These are phyloP conservation scores for Oryzias dopingdopingensis DNA, from an alignment of 2,797 vertebrate genomes.

Conservation along the genomic window DNA sequence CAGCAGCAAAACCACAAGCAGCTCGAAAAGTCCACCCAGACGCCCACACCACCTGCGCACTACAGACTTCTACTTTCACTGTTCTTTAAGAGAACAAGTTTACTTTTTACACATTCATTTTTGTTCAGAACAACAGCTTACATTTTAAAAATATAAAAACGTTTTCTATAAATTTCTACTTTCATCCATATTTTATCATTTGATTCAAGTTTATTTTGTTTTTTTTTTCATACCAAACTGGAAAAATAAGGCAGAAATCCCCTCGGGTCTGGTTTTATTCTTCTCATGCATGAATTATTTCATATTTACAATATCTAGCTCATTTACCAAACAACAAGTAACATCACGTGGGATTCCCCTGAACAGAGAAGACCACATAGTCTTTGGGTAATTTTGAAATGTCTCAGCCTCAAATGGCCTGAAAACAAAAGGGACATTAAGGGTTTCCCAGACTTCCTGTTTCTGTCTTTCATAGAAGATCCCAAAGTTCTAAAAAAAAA, in stretches of 20 bases:
- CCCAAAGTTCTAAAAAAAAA: too few relatives aligned
- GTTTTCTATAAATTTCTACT: too few relatives aligned
- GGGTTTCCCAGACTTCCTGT: conserved; percentile 7
- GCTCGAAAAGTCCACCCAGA: conserved; percentile 37
- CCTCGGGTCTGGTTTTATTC: too few relatives aligned
- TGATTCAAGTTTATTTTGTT: too few relatives aligned
- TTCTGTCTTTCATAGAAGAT: too few relatives aligned
- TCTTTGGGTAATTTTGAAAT: conserved; percentile 7
- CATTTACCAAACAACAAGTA: conserved; percentile 20
- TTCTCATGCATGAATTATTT: not conserved
- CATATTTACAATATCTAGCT: too few relatives aligned
- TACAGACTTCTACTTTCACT: conserved; percentile 33
- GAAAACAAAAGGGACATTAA: conserved; percentile 7
- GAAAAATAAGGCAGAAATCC: too few relatives aligned
- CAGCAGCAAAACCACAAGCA: conserved; percentile 29
- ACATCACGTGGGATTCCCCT: conserved; percentile 23
- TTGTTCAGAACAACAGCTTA: too few relatives aligned
- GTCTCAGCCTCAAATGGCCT: conserved; percentile 3
- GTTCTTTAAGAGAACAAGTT: not conserved
- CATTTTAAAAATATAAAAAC: too few relatives aligned
- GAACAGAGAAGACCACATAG: not conserved
- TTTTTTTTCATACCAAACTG: too few relatives aligned
- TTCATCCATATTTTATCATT: too few relatives aligned
- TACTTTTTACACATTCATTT: not conserved
- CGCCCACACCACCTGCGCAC: conserved; percentile 12